Evolutionary conservation across 2,888 invertebrate genomes (phyloP).

Genomic region (Cephus runcator): DNA sequence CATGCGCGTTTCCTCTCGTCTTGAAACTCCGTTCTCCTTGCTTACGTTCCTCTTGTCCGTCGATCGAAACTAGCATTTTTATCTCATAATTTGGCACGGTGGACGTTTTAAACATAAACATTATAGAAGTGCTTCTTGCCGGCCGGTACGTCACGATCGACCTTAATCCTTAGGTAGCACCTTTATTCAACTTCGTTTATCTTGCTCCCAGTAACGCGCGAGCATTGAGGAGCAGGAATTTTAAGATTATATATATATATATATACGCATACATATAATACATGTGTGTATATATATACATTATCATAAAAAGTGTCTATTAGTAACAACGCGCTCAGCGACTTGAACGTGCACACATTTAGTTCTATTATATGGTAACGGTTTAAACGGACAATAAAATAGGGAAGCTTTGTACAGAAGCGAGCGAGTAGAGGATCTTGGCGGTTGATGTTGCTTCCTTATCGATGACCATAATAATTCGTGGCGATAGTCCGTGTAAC

Average conservation of each 20-base stretch:
- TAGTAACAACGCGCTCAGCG: background rate
- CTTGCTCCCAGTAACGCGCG: background rate
- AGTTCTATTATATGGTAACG: background rate
- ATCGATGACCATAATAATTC: background rate
- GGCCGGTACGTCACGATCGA: constrained; percentile 44
- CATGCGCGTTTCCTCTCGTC: background rate
- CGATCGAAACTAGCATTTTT: constrained; percentile 3
- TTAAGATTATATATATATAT: constrained; percentile 16
- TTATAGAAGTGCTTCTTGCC: constrained; percentile 21
- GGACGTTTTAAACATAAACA: constrained; percentile 9
- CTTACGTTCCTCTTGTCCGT: constrained; percentile 27
- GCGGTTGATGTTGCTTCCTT: background rate
- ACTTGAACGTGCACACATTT: background rate
- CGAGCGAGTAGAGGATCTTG: background rate
- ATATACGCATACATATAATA: constrained; percentile 23
- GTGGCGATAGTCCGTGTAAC: background rate
- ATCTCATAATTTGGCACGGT: constrained; percentile 16
- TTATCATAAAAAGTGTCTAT: constrained; percentile 11
- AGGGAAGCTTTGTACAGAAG: background rate
- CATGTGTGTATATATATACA: constrained; percentile 10
- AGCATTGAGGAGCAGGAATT: background rate
- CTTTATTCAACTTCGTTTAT: constrained; percentile 53
- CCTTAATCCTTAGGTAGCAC: constrained; percentile 55
- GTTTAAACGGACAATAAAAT: background rate
- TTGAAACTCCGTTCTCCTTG: background rate